These are phyloP conservation scores for Peromyscus californicus DNA, from an alignment of 2,113 vertebrate genomes.

Conservation along the genomic window DNA sequence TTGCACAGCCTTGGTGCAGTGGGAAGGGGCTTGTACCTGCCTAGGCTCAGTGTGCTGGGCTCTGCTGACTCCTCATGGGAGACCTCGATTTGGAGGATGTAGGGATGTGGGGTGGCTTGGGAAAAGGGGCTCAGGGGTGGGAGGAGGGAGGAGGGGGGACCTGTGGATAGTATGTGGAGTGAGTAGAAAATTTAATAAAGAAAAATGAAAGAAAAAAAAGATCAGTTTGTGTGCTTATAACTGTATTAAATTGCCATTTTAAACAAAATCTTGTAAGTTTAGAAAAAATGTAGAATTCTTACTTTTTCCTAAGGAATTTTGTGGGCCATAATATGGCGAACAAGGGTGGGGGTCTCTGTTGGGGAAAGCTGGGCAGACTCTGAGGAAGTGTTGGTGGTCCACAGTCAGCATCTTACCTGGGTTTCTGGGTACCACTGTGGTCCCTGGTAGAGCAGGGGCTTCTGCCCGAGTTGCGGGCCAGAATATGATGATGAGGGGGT, in stretches of 20 bases:
- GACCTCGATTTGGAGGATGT: no score
- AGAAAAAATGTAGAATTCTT: neutral
- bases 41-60: no score
- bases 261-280: neutral
- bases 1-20: no score
- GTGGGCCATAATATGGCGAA: neutral
- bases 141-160: no score
- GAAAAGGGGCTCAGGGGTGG: no score
- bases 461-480: neutral
- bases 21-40: no score
- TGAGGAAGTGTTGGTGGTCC: neutral
- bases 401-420: neutral
- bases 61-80: no score
- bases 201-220: no score
- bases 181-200: no score
- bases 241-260: neutral
- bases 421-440: neutral
- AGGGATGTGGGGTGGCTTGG: no score
- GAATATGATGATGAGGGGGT: neutral
- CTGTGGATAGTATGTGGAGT: no score
- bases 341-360: rapidly evolving
- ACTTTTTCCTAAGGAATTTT: neutral
- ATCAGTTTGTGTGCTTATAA: neutral
- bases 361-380: neutral
- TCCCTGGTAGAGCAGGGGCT: neutral